Conservation (phyloP, 2,888 invertebrate species). For the Blastobasis lacticolella region DNA sequence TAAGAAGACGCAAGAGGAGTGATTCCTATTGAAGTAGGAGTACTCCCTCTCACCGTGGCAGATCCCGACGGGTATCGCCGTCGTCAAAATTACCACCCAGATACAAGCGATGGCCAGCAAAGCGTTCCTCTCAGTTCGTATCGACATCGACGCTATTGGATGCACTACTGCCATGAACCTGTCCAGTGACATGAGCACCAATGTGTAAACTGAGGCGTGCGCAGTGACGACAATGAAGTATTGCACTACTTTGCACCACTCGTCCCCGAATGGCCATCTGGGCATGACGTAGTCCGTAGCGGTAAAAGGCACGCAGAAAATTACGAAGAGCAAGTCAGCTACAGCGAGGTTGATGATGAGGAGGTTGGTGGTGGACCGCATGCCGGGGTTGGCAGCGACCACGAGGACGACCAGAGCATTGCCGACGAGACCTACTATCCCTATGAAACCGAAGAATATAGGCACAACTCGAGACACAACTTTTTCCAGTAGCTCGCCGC, state of each 20-base stretch:
- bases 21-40: constrained; percentile 75
- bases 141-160: constrained; percentile 90
- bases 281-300: constrained; percentile 91
- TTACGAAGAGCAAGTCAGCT: constrained; percentile 92
- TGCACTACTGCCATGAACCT: constrained; percentile 94
- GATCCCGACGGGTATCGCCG: constrained; percentile 84
- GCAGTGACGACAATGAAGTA: constrained; percentile 94
- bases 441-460: constrained; percentile 88
- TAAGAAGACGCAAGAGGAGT: constrained; percentile 81
- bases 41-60: constrained; percentile 84
- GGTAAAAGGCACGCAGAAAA: constrained; percentile 96
- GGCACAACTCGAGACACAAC: constrained; percentile 84
- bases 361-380: constrained; percentile 94
- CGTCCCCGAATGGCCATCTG: constrained; percentile 92
- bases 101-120: constrained; percentile 83
- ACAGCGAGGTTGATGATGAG: constrained; percentile 92
- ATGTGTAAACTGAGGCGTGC: constrained; percentile 93
- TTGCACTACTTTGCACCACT: constrained; percentile 93
- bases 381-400: constrained; percentile 90
- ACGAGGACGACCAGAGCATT: constrained; percentile 92
- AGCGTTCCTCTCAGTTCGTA: constrained; percentile 88
- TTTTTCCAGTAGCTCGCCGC: constrained; percentile 73
- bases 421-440: constrained; percentile 90
- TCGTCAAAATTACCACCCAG: constrained; percentile 87
- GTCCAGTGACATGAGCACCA: constrained; percentile 95